Base-by-base conservation (phyloP, 2,113 vertebrate species). In the Pteronura brasiliensis region DNA sequence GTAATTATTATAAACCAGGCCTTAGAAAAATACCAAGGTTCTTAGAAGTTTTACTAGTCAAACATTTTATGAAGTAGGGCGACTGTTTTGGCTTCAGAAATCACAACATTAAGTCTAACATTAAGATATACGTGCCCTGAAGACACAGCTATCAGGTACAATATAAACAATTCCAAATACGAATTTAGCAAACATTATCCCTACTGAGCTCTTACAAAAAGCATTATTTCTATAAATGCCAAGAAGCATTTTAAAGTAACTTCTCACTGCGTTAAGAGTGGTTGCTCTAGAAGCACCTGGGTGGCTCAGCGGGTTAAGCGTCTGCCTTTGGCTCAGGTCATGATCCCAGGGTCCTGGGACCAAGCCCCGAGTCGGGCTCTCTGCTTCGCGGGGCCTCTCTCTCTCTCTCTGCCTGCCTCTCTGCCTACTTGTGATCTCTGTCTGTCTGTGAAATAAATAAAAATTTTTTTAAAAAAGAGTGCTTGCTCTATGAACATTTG, bases 141-240 rank as follows among this genome's bases (percentile, higher is more conserved):
- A 93, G 90, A 96, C 71, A 97, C 74, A 84, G 29, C 44, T 92
- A 82, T 87, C 42, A 88, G 52, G 4, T 77, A 95, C 97, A 95
- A 83, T 57, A 83, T 57, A 6, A 93, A 88, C 34, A 96, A 94
- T 69, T 96, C 11, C 36, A 96, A 97, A 91, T 83, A 93, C 3
- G 3, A 96, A 79, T 13, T 88, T 27, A 86, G 52, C 89, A 95
- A 84, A 88, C 20, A 94, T 31, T 88, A 92, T 34, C 52, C 31
- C 59, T 42, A 8, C 42, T 91, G 65, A 88, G 34, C 15, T 97
- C 96, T 90, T 25, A 82, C 55, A 76, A 95, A 94, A 52, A 82
- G 49, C 34, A 42, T 9, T 15, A 49, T 86, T 90, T 85, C 86
- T 72, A 89, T 74, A 92, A 97, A 87, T 74, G 63, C 25, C 14